Evolutionary conservation across 23 tunicate genomes (phyloP), one percentile per base, ranked within the genome.

Genomic region (Trididemnum miniatum): DNA sequence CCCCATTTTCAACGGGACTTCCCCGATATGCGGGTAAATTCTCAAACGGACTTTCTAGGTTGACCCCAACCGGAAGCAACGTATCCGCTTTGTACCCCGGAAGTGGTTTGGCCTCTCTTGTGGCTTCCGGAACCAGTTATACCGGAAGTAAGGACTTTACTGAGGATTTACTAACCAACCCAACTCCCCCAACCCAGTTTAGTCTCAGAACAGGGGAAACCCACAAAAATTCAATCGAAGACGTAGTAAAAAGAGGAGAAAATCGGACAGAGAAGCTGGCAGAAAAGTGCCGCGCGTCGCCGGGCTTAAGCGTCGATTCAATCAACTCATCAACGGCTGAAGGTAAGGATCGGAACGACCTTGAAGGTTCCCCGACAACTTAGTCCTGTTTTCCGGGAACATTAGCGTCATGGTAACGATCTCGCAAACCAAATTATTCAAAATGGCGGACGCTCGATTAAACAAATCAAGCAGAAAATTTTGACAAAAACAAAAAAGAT

Each of bases 71-170:
- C 2, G 79, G 69, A 20, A 51, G 39, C 51, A 71, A 40, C 31
- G 78, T 74, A 28, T 78, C 90, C 22, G 31, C 90, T 18, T 76
- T 91, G 25, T 86, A 91, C 77, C 89, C 83, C 63, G 97, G 97
- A 26, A 91, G 97, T 57, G 97, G 97, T 31, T 76, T 91, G 35
- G 97, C 97, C 1, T 86, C 97, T 32, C 84, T 91, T 1, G 97
- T 91, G 12, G 97, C 97, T 24, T 89, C 85, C 22, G 97, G 87
- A 20, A 51, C 87, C 1, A 82, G 44, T 29, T 86, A 87, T 36
- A 67, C 86, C 20, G 52, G 86, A 2, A 24, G 31, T 25, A 83
- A 64, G 28, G 54, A 26, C 40, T 62, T 59, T 26, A 28, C 54
- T 25, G 60, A 82, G 60, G 78, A 27, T 4, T 18, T 77, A 71